Conservation (phyloP, 1,140 invertebrate genomes). For the Zeugodacus cucurbitae region DNA sequence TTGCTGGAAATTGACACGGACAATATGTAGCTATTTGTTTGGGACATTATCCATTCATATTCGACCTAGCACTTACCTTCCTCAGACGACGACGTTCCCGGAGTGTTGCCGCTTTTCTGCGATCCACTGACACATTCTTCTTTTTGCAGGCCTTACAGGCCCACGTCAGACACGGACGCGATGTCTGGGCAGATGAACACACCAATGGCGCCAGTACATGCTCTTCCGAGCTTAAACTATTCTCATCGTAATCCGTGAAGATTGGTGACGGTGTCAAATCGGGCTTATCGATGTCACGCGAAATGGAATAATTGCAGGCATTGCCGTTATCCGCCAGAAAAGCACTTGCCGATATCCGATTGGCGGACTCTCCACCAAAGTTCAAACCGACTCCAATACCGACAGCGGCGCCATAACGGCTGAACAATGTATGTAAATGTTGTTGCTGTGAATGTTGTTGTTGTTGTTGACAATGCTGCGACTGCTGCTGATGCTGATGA, state of each 20-base stretch:
- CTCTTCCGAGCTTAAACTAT: slow-evolving; percentile 63
- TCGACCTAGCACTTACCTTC: slow-evolving; percentile 73
- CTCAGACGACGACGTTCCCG: slow-evolving; percentile 89
- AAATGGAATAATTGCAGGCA: slow-evolving; percentile 41
- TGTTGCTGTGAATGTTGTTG: slow-evolving; percentile 49
- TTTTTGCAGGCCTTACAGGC: slow-evolving; percentile 96
- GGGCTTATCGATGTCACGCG: slow-evolving; percentile 52
- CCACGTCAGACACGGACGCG: slow-evolving; percentile 88
- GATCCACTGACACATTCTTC: slow-evolving; percentile 92
- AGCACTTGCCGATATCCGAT: neutral
- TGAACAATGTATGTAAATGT: slow-evolving; percentile 61
- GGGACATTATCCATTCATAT: no score
- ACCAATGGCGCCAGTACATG: slow-evolving; percentile 69
- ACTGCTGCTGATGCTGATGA: slow-evolving; percentile 39
- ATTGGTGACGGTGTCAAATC: slow-evolving; percentile 58
- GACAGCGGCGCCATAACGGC: slow-evolving; percentile 62
- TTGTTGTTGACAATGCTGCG: slow-evolving; percentile 38
- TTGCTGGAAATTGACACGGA: no score
- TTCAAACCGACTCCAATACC: slow-evolving; percentile 43
- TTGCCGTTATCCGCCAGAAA: slow-evolving; percentile 41
- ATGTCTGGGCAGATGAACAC: slow-evolving; percentile 67
- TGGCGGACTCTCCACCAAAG: neutral
- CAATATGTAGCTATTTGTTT: no score
- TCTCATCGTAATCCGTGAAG: slow-evolving; percentile 64
- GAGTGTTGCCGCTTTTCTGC: slow-evolving; percentile 95